Conservation (phyloP, 2,113 vertebrate genomes). For the Mastomys coucha region DNA sequence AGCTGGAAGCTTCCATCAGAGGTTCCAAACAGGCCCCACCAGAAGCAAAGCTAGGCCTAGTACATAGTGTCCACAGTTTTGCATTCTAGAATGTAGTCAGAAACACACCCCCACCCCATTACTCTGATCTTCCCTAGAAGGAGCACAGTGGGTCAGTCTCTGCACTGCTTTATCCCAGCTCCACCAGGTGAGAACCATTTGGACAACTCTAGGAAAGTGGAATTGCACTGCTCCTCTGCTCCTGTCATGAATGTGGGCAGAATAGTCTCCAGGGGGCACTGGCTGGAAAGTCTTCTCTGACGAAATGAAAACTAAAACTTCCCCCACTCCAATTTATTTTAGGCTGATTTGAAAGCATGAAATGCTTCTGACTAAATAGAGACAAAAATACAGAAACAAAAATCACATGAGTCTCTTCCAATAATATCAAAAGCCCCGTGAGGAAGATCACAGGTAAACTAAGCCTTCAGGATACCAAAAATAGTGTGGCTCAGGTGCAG, state of each 20-base stretch:
- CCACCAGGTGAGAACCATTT: neutral
- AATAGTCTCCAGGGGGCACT: slow-evolving; percentile 24
- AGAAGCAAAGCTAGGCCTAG: neutral
- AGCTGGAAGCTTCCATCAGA: neutral
- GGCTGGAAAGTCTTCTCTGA: slow-evolving; percentile 29
- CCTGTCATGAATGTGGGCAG: neutral
- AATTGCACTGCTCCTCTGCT: neutral
- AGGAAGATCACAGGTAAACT: slow-evolving; percentile 38
- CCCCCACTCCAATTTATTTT: slow-evolving; percentile 50
- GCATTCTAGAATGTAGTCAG: neutral
- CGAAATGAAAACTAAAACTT: slow-evolving; percentile 55
- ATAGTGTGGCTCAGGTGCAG: slow-evolving; percentile 51
- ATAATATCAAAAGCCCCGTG: slow-evolving; percentile 43
- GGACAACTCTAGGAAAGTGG: neutral
- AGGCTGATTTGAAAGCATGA: slow-evolving; percentile 67
- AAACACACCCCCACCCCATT: neutral
- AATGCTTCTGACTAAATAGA: slow-evolving; percentile 69
- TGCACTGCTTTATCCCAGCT: neutral
- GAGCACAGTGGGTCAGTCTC: neutral
- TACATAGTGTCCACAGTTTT: neutral
- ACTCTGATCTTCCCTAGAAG: neutral
- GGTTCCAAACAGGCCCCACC: neutral
- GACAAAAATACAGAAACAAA: slow-evolving; percentile 53
- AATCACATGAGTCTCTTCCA: slow-evolving; percentile 54
- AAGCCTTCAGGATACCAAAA: slow-evolving; percentile 52